Base-by-base conservation (phyloP, 2,888 invertebrate species). In the Drosophila nr. perissopoda region DNA sequence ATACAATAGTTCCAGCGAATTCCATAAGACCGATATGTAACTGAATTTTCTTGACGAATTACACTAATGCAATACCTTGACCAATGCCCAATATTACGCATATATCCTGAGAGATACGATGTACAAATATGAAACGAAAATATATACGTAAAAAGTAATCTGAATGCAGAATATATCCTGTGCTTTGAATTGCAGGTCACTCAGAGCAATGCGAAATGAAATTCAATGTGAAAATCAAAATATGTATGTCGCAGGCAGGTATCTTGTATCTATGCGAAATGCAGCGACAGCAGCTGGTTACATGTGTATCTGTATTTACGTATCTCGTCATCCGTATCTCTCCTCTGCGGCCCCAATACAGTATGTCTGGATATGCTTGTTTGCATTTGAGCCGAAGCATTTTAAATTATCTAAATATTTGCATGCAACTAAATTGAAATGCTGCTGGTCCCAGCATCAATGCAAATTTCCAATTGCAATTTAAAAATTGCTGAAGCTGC, bases 351-450 rank as follows among this genome's bases (percentile, higher is more conserved):
- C 29, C 21, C 33, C 65, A 21, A 1, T 27, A 16, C 13, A 25
- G 33, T 36, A 31, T 52, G 18, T 2, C 2, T 53, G 36, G 40
- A 49, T 65, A n/a, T 52, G 29, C 57, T 42, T 70, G 73, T 70
- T 71, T 80, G 68, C 69, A 56, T 71, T 64, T 76, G 62, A 51
- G 27, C 74, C 77, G 88, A 71, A 71, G 63, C 66, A 64, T 76
- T 77, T 80, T 53, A 89, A 75, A 85, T 82, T 77, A 84, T 84
- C 80, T 82, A 85, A 85, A 85, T 85, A 85, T 85, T 85, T 85
- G 88, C 75, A 65, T 82, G 72, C 73, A 75, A 80, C 77, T 70
- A 87, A 88, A 85, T 89, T 89, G 89, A 81, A 88, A 89, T 87
- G 82, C 76, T 68, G 79, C 36, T 54, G 51, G 53, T 29, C 49